Evolutionary conservation across 2,797 vertebrate species (phyloP), one percentile per base, ranked within the genome.

Genomic region (Poeciliopsis turneri): DNA sequence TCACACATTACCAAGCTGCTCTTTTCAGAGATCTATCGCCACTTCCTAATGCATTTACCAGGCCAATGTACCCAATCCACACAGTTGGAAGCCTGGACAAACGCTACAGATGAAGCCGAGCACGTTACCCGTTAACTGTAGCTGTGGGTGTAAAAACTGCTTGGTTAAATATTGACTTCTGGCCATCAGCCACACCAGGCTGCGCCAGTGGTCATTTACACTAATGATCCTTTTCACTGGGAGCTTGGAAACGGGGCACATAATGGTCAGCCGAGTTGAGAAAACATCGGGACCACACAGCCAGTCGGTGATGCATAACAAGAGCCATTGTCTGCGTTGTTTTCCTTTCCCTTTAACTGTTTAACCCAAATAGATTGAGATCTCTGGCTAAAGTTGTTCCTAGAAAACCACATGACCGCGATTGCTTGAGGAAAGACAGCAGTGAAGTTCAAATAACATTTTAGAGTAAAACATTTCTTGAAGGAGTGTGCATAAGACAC

Each of bases 161-260:
- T 74, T 90, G 2, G 86, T 90, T 90, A 89, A 93, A 91, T 91
- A 94, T 94, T 88, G 92, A 93, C 88, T 86, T 25, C 75, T 89
- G 87, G 88, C 86, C 59, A n/a, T 79, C 43, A 23, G 88, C 89
- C 91, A 89, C 85, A 15, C 72, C 74, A 70, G 81, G 79, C 87
- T 59, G 86, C 84, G 89, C 87, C 91, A 86, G 82, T 83, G 92
- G 84, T 89, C 82, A 76, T 89, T 93, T 93, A 91, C 85, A 90
- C 89, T 91, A 89, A 91, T 92, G 92, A 92, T 87, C 80, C 86
- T 86, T 90, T 92, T 92, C 86, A 90, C 51, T 77, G 82, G 86
- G 82, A 88, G 87, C 84, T 90, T 88, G 88, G 89, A 92, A 91
- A 93, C 89, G 15, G 80, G 79, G 84, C 72, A 55, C 91, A 89